Base-by-base conservation (phyloP, 2,888 invertebrate genomes). In the Sycophila texana region DNA sequence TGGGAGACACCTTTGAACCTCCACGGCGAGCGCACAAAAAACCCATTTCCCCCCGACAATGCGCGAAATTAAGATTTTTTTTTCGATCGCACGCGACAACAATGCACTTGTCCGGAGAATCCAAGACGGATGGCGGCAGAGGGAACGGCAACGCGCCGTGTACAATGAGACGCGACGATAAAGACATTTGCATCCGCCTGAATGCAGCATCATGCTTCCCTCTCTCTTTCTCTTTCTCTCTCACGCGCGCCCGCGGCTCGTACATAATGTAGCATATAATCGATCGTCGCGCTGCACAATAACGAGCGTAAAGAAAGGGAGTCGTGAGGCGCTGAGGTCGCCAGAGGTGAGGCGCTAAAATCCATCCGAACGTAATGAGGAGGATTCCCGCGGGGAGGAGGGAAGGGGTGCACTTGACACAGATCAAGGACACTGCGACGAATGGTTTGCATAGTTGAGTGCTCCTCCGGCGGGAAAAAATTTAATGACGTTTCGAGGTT, bases 381-480 rank as follows among this genome's bases (percentile, higher is more conserved):
- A 66, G 66, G 55, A 68, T 78, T 73, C 77, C 73, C 77, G 61
- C 49, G 51, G 10, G 39, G 49, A 12, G 22, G 26, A 18, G 20
- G 51, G 1, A 16, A 4, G 39, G 5, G 57, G 30, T 16, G 79
- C 74, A 79, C 79, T 79, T 74, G 79, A 74, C 79, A 79, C 74
- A 74, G 79, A 79, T 78, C 78, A 78, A 78, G 78, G 78, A 79
- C 78, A 74, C 78, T 70, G 57, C 60, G 63, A 57, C 55, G 55
- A 7, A 71, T 77, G 2, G 26, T 3, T 26, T 76, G 71, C 77
- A 18, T 53, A 63, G 53, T 2, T 39, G 47, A 55, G 12, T 22
- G 5, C 39, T 39, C 7, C 39, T 39, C 39, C 0, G 10, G 39
- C 39, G 39, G 39, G 7, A 39, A 39, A 39, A 39, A 39, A 39